These are phyloP conservation scores for Cremastinae sp. DNA, from an alignment of 2,888 invertebrate species.

Conservation along the genomic window DNA sequence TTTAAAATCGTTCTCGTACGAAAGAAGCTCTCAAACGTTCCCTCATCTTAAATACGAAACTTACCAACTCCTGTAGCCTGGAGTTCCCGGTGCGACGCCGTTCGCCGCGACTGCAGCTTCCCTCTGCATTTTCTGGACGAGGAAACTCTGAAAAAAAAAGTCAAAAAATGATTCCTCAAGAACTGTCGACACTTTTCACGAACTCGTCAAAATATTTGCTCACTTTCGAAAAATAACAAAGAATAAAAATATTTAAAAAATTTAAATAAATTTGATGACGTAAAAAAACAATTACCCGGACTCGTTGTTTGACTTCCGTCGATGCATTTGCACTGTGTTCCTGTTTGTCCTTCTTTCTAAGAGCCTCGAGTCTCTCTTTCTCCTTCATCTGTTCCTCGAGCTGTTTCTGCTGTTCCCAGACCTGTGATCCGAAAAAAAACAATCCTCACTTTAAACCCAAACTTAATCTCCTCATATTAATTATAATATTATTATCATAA, in stretches of 20 bases:
- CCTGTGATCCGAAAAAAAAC: conserved; percentile 83
- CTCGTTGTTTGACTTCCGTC: conserved; percentile 96
- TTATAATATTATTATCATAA: too few species aligned
- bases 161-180: background rate
- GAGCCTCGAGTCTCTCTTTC: conserved; percentile 90
- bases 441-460: too few species aligned
- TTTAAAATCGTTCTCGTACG: too few species aligned
- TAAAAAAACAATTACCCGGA: conserved; percentile 85
- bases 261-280: too few species aligned
- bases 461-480: background rate
- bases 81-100: conserved; percentile 84
- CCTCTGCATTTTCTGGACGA: conserved; percentile 91
- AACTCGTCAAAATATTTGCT: background rate
- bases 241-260: too few species aligned
- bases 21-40: too few species aligned
- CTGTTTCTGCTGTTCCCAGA: conserved; percentile 94
- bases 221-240: background rate
- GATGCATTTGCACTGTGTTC: conserved; percentile 98
- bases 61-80: conserved; percentile 91
- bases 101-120: conserved; percentile 86
- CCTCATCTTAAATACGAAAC: conserved; percentile 60
- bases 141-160: conserved; percentile 83
- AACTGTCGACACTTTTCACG: background rate
- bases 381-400: conserved; percentile 90
- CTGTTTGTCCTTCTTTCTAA: conserved; percentile 96